Conservation (phyloP, 2,113 vertebrate species). For the Corydoras sp. region DNA sequence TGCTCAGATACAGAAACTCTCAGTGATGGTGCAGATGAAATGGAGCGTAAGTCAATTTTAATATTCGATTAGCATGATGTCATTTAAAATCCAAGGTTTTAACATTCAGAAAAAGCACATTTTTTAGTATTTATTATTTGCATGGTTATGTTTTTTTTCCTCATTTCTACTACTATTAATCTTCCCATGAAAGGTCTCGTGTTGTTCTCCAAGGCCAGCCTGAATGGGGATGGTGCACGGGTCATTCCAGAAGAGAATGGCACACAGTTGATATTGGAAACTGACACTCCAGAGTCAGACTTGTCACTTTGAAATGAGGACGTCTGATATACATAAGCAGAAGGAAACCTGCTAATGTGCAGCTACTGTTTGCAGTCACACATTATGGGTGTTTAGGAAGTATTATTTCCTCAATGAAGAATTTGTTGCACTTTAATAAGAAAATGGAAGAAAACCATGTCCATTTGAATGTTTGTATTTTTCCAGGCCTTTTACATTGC, state of each 20-base stretch:
- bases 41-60: conserved; percentile 66
- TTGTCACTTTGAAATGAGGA: conserved; percentile 63
- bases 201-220: conserved; percentile 66
- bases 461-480: conserved; percentile 40
- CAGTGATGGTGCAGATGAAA: conserved; percentile 65
- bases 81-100: background rate
- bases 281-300: conserved; percentile 60
- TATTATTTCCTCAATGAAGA: conserved; percentile 59
- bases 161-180: background rate
- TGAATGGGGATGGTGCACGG: conserved; percentile 72
- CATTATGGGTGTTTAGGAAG: conserved; percentile 64
- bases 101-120: too few species aligned
- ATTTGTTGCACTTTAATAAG: conserved; percentile 44
- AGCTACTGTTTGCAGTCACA: conserved; percentile 69
- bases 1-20: conserved; percentile 74
- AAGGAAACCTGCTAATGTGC: conserved; percentile 67
- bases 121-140: too few species aligned
- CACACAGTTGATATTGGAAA: conserved; percentile 52
- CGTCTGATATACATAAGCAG: conserved; percentile 3
- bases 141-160: too few species aligned
- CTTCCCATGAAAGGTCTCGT: conserved; percentile 57
- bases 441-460: conserved; percentile 19
- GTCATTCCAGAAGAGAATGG: conserved; percentile 71
- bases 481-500: conserved; percentile 29
- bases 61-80: background rate